A percentile compares a stretch with the other conserved stretches of the same genome.
Conservation (phyloP, 1,140 invertebrate genomes). For the Acyrthosiphon pisum region DNA sequence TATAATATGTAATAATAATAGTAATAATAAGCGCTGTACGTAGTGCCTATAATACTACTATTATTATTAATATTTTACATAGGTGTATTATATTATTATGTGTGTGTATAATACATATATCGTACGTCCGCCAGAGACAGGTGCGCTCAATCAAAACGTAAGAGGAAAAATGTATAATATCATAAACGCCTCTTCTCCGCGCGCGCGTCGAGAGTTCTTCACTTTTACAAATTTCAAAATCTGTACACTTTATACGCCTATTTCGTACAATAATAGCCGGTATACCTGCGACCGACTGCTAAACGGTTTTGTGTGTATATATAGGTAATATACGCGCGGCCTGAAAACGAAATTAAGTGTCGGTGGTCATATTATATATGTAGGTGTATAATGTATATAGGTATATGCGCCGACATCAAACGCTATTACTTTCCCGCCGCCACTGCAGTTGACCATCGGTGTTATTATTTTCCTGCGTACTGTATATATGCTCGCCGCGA, state of each 20-base stretch:
- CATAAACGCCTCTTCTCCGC: not conserved
- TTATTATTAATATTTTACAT: not conserved
- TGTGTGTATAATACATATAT: not conserved
- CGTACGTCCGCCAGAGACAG: not conserved
- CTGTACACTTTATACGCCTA: not conserved
- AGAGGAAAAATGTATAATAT: not conserved
- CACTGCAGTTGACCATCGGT: not conserved
- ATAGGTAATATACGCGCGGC: not conserved
- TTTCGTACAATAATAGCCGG: not conserved
- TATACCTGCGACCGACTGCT: not conserved
- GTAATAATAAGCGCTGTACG: not conserved
- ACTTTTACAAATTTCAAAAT: constrained; percentile 13
- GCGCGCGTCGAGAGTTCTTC: not conserved
- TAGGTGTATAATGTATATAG: not conserved
- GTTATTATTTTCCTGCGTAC: not conserved
- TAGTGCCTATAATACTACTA: not conserved
- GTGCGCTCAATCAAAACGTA: not conserved
- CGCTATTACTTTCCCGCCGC: not conserved
- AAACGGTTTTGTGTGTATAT: not conserved
- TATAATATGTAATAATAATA: not conserved
- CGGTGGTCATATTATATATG: not conserved
- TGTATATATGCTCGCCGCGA: not conserved
- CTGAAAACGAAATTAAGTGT: constrained; percentile 15
- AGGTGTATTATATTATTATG: not conserved
- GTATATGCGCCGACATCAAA: not conserved